A percentile compares a stretch with the other conserved stretches of the same genome.
Evolutionary conservation across 2,797 vertebrate genomes (phyloP).

Genomic region (Hippocampus kuda): DNA sequence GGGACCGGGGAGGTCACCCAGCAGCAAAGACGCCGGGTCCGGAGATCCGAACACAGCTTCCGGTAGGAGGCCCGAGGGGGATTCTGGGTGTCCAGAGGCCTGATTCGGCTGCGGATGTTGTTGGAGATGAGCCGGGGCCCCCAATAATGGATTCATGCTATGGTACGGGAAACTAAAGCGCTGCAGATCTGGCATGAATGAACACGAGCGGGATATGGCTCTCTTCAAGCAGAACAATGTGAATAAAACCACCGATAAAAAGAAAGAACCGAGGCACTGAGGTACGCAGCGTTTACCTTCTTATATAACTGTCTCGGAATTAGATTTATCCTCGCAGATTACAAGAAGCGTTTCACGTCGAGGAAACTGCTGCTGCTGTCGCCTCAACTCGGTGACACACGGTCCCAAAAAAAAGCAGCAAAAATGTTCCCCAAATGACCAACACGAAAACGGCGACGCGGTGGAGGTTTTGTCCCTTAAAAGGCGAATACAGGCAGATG

Average conservation of each 20-base stretch:
- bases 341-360: slow-evolving; percentile 36
- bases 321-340: slow-evolving; percentile 20
- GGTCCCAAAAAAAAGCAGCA: background rate
- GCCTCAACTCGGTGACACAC: slow-evolving; percentile 17
- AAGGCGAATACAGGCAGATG: background rate
- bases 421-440: background rate
- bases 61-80: slow-evolving; percentile 61
- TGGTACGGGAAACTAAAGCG: slow-evolving; percentile 71
- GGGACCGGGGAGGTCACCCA: slow-evolving; percentile 50
- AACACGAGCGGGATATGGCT: slow-evolving; percentile 58
- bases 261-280: slow-evolving; percentile 5
- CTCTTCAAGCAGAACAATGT: slow-evolving; percentile 27
- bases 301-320: slow-evolving; percentile 41
- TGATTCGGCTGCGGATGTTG: slow-evolving; percentile 64
- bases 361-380: slow-evolving; percentile 16
- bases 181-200: slow-evolving; percentile 82
- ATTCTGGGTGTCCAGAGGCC: slow-evolving; percentile 60
- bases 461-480: slow-evolving; percentile 9
- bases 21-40: slow-evolving; percentile 49
- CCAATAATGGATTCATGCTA: slow-evolving; percentile 90
- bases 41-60: slow-evolving; percentile 50
- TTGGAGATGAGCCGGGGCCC: slow-evolving; percentile 73
- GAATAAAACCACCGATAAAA: background rate
- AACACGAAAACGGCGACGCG: background rate
- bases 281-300: slow-evolving; percentile 11